Conservation (phyloP, 92 coral and sea anemone genomes). For the Phenganax stokvisi region DNA sequence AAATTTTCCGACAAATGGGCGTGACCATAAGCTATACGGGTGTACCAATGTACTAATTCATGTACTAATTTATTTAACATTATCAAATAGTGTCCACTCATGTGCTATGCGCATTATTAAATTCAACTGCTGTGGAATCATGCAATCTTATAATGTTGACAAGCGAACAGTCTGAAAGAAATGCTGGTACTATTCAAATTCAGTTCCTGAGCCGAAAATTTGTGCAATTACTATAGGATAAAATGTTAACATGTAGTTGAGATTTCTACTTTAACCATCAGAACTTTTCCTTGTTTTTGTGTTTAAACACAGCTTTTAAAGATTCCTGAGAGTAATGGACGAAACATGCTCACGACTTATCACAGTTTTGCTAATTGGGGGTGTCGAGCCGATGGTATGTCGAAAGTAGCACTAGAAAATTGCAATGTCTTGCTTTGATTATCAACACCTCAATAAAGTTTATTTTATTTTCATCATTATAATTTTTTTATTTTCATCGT, state of each 20-base stretch:
- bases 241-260: too few species aligned
- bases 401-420: too few species aligned
- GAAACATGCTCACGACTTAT: constrained; percentile 7
- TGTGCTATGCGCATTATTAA: background rate
- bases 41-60: background rate
- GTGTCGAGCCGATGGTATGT: too few species aligned
- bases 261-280: background rate
- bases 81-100: background rate
- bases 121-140: background rate
- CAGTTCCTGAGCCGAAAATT: background rate
- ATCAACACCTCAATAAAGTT: too few species aligned
- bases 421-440: too few species aligned
- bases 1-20: constrained; percentile 14
- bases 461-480: too few species aligned
- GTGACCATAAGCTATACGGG: background rate
- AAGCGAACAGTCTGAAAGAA: background rate
- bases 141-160: background rate
- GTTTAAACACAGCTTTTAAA: constrained; percentile 15
- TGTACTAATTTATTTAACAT: background rate
- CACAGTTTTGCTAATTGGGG: background rate
- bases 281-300: constrained; percentile 15
- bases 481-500: too few species aligned
- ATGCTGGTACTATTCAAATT: background rate
- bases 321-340: background rate
- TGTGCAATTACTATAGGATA: background rate